These are phyloP conservation scores for Drosophila rellima DNA, from an alignment of 2,888 invertebrate genomes.

Conservation along the genomic window DNA sequence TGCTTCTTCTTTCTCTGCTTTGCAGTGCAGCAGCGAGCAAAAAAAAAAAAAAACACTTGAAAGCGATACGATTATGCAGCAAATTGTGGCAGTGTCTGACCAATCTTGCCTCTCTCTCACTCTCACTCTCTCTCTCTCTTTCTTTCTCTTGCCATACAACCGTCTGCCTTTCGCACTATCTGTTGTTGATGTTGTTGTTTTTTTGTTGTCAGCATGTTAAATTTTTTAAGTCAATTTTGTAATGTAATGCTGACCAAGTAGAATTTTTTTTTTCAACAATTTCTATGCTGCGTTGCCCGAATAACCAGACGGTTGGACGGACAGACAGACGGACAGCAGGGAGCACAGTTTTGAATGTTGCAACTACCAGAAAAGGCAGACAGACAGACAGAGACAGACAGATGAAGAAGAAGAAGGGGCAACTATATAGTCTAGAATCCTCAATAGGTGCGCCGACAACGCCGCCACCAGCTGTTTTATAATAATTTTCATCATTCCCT, in stretches of 20 bases:
- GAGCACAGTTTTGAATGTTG: constrained; percentile 54
- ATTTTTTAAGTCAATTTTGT: constrained; percentile 75
- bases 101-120: constrained; percentile 13
- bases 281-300: constrained; percentile 58
- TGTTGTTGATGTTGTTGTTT: constrained; percentile 41
- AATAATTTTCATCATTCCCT: constrained; percentile 60
- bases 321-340: constrained; percentile 43
- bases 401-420: constrained; percentile 50
- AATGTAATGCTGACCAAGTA: constrained; percentile 83
- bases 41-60: constrained; percentile 81
- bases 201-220: constrained; percentile 67
- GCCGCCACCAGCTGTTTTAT: constrained; percentile 72
- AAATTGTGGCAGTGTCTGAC: constrained; percentile 49
- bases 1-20: constrained; percentile 2
- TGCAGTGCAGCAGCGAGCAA: constrained; percentile 34
- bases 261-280: constrained; percentile 67
- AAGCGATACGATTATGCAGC: constrained; percentile 81
- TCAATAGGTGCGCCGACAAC: constrained; percentile 65
- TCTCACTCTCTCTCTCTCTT: too few relatives aligned
- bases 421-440: constrained; percentile 54
- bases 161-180: constrained; percentile 3
- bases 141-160: neutral
- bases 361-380: constrained; percentile 36
- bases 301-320: constrained; percentile 45
- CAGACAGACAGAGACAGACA: constrained; percentile 15